These are phyloP conservation scores for Keiferia lycopersicella DNA, from an alignment of 2,888 invertebrate species.

Conservation along the genomic window DNA sequence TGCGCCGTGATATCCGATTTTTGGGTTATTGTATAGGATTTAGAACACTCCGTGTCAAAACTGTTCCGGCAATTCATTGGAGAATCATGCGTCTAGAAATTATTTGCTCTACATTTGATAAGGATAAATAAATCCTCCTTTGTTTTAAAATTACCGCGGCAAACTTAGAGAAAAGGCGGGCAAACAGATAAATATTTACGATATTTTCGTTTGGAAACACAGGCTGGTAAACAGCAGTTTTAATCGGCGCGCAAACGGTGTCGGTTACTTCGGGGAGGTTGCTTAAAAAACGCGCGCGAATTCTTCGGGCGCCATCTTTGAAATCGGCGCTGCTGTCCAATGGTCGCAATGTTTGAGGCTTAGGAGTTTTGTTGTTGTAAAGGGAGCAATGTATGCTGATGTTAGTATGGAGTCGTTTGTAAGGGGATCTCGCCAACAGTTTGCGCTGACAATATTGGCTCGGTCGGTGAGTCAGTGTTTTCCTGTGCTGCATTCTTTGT, in stretches of 20 bases:
- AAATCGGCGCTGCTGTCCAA: slow-evolving; percentile 5
- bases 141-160: slow-evolving; percentile 20
- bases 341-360: not conserved
- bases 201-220: slow-evolving; percentile 60
- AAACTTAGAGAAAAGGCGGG: slow-evolving; percentile 27
- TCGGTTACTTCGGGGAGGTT: slow-evolving; percentile 59
- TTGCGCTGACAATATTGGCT: slow-evolving; percentile 45
- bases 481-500: slow-evolving; percentile 34
- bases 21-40: no score
- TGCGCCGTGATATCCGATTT: no score
- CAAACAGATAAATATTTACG: slow-evolving; percentile 56
- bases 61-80: no score
- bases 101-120: not conserved
- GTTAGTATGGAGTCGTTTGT: not conserved
- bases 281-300: slow-evolving; percentile 31
- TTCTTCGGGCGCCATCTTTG: slow-evolving; percentile 32
- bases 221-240: slow-evolving; percentile 62
- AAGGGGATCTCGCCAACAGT: slow-evolving; percentile 33
- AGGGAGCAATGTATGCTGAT: not conserved
- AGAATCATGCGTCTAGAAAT: not conserved
- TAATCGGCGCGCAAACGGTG: slow-evolving; percentile 69
- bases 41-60: no score
- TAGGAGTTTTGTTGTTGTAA: not conserved
- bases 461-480: slow-evolving; percentile 45
- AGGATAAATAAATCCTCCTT: not conserved